phyloP scores from a whole-genome alignment of 2,113 vertebrate genomes.

The Trachemys scripta region DNA sequence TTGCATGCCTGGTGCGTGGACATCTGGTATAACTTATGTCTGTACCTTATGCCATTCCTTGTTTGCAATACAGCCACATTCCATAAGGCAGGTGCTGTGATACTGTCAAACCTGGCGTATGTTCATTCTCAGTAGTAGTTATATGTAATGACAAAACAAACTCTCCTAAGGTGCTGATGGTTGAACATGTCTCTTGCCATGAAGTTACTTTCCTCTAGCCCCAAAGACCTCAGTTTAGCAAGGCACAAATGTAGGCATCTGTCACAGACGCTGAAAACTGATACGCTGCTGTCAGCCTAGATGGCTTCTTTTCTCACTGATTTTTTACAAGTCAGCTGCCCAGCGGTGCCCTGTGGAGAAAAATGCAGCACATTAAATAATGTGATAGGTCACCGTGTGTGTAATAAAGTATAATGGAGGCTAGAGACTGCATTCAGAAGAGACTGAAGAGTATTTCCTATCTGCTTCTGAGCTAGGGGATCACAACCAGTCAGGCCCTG shows the following conservation, averaged over 20 bases:
- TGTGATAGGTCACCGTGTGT: not conserved
- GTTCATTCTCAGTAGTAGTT: not conserved
- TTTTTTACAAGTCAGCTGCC: constrained; percentile 29
- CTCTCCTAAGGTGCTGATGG: not conserved
- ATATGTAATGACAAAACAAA: not conserved
- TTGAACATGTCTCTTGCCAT: not conserved
- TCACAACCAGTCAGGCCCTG: not conserved
- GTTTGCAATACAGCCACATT: not conserved
- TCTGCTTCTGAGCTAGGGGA: not conserved
- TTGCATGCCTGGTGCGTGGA: not conserved
- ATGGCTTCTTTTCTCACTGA: constrained; percentile 21
- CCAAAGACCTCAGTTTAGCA: constrained; percentile 17
- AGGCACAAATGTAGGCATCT: constrained; percentile 8
- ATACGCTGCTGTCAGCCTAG: not conserved
- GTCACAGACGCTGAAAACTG: constrained; percentile 25
- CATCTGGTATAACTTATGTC: not conserved
- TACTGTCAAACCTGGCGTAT: not conserved
- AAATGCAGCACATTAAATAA: constrained; percentile 16
- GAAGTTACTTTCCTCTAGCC: not conserved
- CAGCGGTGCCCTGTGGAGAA: not conserved
- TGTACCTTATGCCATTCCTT: not conserved
- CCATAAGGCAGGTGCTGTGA: not conserved
- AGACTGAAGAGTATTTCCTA: not conserved
- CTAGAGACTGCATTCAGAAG: constrained; percentile 22
- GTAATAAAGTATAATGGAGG: constrained; percentile 2